Conservation (phyloP, 2,113 vertebrate species). For the Dromas ardeola region DNA sequence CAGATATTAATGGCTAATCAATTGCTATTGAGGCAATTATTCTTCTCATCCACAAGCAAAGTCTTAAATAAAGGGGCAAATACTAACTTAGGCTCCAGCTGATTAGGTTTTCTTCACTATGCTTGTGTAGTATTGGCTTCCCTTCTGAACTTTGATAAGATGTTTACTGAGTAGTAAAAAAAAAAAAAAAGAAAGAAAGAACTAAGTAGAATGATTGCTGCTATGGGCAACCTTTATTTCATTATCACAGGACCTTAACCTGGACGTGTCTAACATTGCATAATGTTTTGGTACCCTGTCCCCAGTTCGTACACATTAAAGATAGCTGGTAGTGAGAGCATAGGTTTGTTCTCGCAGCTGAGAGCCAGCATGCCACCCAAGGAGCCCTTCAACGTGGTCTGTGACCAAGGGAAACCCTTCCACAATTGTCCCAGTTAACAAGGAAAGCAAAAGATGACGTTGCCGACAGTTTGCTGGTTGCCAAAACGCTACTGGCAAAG, state of each 20-base stretch:
- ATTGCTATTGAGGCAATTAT: neutral
- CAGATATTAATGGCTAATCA: constrained; percentile 8
- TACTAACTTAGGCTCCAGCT: constrained; percentile 49
- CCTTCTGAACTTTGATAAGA: constrained; percentile 32
- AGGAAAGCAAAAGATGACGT: neutral
- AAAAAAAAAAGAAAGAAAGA: neutral
- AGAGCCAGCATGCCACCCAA: neutral
- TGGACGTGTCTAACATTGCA: neutral
- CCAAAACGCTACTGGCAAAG: neutral
- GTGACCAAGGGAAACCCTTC: neutral
- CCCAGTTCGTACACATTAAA: neutral
- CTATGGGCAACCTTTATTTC: neutral
- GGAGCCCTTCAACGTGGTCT: neutral
- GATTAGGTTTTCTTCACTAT: neutral
- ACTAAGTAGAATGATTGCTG: neutral
- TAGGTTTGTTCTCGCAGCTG: rapidly evolving
- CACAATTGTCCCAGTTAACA: neutral
- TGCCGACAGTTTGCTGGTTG: neutral
- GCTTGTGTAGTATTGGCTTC: neutral
- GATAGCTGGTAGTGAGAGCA: neutral
- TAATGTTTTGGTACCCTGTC: neutral
- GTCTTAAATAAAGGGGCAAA: constrained; percentile 46
- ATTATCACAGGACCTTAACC: neutral
- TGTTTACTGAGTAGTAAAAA: neutral
- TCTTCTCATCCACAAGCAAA: neutral